Base-by-base conservation (phyloP, 2,888 invertebrate species). In the Acheta domesticus region DNA sequence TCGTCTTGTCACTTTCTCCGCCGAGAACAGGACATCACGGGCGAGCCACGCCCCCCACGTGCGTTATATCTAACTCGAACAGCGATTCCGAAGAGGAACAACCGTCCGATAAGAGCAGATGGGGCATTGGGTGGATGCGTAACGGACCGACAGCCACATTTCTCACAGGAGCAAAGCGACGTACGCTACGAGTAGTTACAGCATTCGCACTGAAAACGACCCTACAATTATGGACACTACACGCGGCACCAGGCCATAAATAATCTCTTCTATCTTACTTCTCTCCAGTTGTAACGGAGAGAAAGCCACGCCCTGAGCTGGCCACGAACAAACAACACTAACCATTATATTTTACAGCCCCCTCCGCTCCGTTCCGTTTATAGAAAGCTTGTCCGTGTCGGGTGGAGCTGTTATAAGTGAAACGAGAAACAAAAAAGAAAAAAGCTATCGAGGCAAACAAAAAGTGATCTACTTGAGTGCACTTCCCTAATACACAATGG, bases 401-500 rank as follows among this genome's bases (percentile, higher is more conserved):
- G 62, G n/a, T 14, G 62, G n/a, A 62, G 62, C 62, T 36, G 36
- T 36, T 36, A 36, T 36, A 36, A 36, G 36, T 36, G 36, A 36
- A 36, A 36, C 36, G 36, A 62, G 8, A 62, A 14, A 19, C 62
- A 19, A 62, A 62, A 62, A n/a, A 62, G n/a, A 62, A 62, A 62
- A 62, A n/a, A 12, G n/a, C 14, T n/a, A 62, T n/a, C 16, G 62
- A 62, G 62, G 14, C 16, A n/a, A n/a, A 62, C 62, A 62, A 62
- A 62, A 62, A 62, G 62, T 62, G 62, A 62, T 62, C 62, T 62
- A 62, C 62, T 62, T 62, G 62, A 62, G 62, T 62, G 62, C 62
- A 62, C 62, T 62, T 62, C 62, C 62, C 62, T 62, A 62, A 62
- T 62, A 62, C 62, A 62, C 62, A 62, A 62, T 62, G n/a, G 62